Evolutionary conservation across 2,113 vertebrate species (phyloP).

Genomic region (Rostratula benghalensis): DNA sequence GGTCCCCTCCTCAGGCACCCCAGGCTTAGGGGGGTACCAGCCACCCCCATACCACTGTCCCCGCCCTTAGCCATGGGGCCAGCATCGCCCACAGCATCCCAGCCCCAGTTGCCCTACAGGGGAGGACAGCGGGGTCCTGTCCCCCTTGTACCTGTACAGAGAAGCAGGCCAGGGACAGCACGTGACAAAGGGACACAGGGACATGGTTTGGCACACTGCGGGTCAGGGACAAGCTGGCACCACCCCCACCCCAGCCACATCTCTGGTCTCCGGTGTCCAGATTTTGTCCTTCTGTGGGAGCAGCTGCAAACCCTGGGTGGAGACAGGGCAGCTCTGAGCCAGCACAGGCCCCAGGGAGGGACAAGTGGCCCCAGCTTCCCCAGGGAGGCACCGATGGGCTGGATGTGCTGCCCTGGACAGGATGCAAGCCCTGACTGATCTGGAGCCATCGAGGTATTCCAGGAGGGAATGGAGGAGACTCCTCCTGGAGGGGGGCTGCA

Average conservation of each 20-base stretch:
- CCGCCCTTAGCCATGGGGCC: accelerated
- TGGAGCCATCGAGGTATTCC: neutral
- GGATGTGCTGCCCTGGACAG: neutral
- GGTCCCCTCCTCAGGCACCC: too few relatives aligned
- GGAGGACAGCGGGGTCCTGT: neutral
- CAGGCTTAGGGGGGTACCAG: accelerated
- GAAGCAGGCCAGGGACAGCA: neutral
- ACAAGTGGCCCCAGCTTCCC: neutral
- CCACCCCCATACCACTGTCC: accelerated
- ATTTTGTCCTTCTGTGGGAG: neutral
- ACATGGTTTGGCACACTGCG: accelerated
- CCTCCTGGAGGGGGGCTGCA: neutral
- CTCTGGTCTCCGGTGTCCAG: neutral
- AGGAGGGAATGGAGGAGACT: neutral
- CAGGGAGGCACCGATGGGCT: accelerated
- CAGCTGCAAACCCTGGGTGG: neutral
- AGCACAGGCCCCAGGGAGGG: neutral
- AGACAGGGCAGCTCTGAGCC: neutral
- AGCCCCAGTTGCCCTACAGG: accelerated
- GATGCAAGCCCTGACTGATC: neutral
- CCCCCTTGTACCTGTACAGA: too few relatives aligned
- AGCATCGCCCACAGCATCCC: neutral
- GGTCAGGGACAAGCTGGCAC: neutral
- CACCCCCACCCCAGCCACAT: neutral
- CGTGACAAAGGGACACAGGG: accelerated